phyloP scores from a whole-genome alignment of 2,113 vertebrate genomes.

The Ctenodactylus gundi region DNA sequence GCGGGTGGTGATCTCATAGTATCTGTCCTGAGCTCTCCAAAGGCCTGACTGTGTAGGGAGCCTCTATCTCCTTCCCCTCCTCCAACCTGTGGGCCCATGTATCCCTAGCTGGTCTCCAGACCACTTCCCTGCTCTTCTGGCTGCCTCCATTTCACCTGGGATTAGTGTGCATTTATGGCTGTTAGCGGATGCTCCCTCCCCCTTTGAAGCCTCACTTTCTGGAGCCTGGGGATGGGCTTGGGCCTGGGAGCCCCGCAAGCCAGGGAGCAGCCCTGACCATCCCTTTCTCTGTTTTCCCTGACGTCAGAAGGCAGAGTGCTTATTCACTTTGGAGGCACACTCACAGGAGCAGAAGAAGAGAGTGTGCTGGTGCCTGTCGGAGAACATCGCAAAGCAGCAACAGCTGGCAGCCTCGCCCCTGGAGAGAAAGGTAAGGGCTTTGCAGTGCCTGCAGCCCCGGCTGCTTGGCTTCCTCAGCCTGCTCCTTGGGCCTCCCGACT shows the following conservation, averaged over 20 bases:
- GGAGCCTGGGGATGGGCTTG: not conserved
- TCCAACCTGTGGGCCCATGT: not conserved
- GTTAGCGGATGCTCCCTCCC: not conserved
- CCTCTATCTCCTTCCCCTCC: not conserved
- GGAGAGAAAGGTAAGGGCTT: slow-evolving; percentile 89
- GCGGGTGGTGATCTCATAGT: slow-evolving; percentile 52
- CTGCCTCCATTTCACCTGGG: slow-evolving; percentile 17
- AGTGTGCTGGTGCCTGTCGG: slow-evolving; percentile 96
- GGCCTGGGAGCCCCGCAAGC: slow-evolving; percentile 71
- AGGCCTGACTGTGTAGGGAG: slow-evolving; percentile 22
- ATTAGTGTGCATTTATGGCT: slow-evolving; percentile 65
- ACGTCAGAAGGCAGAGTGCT: slow-evolving; percentile 94
- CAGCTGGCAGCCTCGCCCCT: slow-evolving; percentile 83
- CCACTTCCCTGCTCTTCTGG: not conserved
- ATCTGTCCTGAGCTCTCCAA: not conserved
- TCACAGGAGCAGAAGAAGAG: slow-evolving; percentile 95
- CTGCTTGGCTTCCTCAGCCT: not conserved
- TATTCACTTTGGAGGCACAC: slow-evolving; percentile 96
- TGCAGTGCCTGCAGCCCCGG: rapidly evolving
- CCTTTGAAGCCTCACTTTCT: not conserved
- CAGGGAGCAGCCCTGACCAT: slow-evolving; percentile 71
- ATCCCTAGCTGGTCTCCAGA: not conserved
- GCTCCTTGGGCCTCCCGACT: not conserved
- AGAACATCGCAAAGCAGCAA: slow-evolving; percentile 95
- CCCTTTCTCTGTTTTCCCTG: slow-evolving; percentile 82